Evolutionary conservation across 1,140 invertebrate genomes (phyloP).

Genomic region (Wiebesia pumilae): DNA sequence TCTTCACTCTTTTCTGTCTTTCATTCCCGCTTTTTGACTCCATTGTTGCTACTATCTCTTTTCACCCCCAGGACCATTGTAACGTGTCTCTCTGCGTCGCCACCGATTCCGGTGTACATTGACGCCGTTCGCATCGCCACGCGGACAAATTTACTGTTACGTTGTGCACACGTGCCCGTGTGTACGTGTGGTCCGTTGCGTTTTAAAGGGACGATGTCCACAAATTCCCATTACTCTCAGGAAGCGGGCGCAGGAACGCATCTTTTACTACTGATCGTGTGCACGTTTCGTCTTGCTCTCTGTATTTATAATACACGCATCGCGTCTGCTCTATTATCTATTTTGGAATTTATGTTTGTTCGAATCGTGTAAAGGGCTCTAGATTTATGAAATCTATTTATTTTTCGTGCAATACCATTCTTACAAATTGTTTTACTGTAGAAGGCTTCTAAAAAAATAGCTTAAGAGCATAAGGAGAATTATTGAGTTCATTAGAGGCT

Average conservation of each 20-base stretch:
- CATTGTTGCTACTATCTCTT: constrained; percentile 13
- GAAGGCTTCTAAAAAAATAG: not conserved
- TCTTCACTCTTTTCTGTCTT: not conserved
- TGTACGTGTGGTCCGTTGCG: not conserved
- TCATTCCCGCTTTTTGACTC: constrained; percentile 2
- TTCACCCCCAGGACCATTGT: constrained; percentile 2
- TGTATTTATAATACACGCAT: constrained; percentile 18
- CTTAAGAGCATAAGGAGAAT: not conserved
- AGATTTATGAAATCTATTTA: constrained; percentile 33
- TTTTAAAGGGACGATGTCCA: constrained; percentile 25
- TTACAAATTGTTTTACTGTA: not conserved
- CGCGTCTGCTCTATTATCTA: constrained; percentile 47
- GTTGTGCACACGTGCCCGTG: too few species aligned
- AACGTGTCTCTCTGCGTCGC: not conserved
- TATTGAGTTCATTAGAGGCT: not conserved
- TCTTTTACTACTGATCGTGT: constrained; percentile 49
- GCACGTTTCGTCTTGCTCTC: constrained; percentile 16
- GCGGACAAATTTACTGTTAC: constrained; percentile 41
- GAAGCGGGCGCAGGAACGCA: constrained; percentile 33
- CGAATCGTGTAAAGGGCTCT: constrained; percentile 35
- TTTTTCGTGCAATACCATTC: not conserved
- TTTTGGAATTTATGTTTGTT: constrained; percentile 50
- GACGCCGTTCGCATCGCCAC: constrained; percentile 21
- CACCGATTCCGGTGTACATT: constrained; percentile 7
- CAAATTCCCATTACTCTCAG: constrained; percentile 51